A percentile compares a stretch with the other conserved stretches of the same genome.
Conservation (phyloP, 1,140 invertebrate species). For the Magallana angulata region DNA sequence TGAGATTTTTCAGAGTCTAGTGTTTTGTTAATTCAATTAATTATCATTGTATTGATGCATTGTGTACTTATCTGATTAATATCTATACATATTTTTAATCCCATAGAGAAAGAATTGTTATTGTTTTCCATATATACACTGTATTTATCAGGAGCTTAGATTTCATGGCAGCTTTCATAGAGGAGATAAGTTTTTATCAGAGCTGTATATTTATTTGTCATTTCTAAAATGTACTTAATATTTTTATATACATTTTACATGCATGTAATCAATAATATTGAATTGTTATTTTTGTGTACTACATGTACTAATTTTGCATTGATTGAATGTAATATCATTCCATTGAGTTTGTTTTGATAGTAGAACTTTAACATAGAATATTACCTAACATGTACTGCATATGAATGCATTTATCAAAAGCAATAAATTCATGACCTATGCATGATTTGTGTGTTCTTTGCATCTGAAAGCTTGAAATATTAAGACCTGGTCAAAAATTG, state of each 20-base stretch:
- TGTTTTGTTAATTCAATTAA: background rate
- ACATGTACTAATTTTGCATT: too few relatives aligned
- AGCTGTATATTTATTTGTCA: background rate
- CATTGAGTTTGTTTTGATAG: background rate
- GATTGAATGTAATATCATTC: background rate
- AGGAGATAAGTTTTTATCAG: background rate
- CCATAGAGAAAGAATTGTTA: too few relatives aligned
- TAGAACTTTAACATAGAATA: background rate
- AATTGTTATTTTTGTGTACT: background rate
- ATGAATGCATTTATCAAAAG: background rate
- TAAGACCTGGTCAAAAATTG: too few relatives aligned
- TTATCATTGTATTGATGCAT: background rate
- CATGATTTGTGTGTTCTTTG: background rate
- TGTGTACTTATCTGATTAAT: background rate
- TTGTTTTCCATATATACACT: background rate
- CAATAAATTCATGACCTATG: background rate
- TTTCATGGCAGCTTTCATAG: slow-evolving; percentile 17
- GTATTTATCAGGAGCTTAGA: slow-evolving; percentile 25
- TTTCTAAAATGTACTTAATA: background rate
- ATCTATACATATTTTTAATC: background rate
- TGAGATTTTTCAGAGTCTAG: slow-evolving; percentile 1
- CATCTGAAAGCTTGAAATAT: too few relatives aligned
- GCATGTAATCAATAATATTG: background rate
- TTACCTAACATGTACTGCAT: background rate
- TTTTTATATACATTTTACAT: slow-evolving; percentile 24